Conservation (phyloP, 2,113 vertebrate species). For the Tetrao urogallus region DNA sequence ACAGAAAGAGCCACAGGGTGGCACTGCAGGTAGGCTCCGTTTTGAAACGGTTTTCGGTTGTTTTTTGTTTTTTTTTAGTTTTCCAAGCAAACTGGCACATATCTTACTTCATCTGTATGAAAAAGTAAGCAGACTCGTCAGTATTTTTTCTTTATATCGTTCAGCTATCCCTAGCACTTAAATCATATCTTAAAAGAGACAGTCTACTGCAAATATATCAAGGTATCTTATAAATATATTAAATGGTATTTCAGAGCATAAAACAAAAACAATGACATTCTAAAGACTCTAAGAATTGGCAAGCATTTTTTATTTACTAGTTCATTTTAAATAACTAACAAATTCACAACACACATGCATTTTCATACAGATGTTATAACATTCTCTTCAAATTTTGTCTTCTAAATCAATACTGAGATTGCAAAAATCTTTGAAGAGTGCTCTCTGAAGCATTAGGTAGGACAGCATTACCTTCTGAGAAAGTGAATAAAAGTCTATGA, state of each 20-base stretch:
- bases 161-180: neutral
- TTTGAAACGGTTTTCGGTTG: neutral
- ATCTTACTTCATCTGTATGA: neutral
- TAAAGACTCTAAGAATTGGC: neutral
- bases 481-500: neutral
- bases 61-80: neutral
- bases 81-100: conserved; percentile 22
- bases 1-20: conserved; percentile 48
- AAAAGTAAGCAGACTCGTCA: neutral
- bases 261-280: neutral
- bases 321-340: neutral
- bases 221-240: neutral
- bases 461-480: neutral
- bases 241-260: neutral
- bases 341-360: neutral
- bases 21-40: conserved; percentile 33
- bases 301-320: rapidly evolving
- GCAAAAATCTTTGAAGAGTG: neutral
- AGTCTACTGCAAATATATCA: neutral
- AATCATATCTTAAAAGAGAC: neutral
- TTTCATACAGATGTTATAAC: neutral
- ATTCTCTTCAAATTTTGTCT: neutral
- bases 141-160: neutral
- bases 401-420: neutral
- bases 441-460: neutral